phyloP scores from a whole-genome alignment of 2,888 invertebrate genomes.

The Hirtodrosophila duncani region DNA sequence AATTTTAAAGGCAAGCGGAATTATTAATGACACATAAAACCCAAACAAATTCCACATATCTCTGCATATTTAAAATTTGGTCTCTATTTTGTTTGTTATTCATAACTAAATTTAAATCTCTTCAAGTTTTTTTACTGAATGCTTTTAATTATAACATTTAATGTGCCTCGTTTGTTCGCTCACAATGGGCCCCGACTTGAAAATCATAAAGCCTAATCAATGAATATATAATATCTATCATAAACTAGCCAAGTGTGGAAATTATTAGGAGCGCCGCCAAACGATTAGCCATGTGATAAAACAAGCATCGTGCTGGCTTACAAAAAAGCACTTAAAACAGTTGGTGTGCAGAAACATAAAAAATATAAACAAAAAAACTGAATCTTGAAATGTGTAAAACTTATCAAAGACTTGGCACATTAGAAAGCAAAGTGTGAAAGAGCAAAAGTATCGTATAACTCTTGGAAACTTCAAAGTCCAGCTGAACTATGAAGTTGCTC shows the following conservation, averaged over 20 bases:
- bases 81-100: too few relatives aligned
- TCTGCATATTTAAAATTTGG: too few relatives aligned
- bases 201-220: constrained; percentile 55
- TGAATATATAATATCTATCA: constrained; percentile 61
- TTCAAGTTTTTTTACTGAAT: not conserved
- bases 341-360: constrained; percentile 48
- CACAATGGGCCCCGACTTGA: not conserved
- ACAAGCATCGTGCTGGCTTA: constrained; percentile 36
- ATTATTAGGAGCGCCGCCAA: constrained; percentile 45
- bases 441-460: constrained; percentile 67
- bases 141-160: constrained; percentile 38
- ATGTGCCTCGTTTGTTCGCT: constrained; percentile 1
- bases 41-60: too few relatives aligned
- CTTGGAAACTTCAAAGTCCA: constrained; percentile 26
- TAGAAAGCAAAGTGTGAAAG: constrained; percentile 58
- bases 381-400: constrained; percentile 44
- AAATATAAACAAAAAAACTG: not conserved
- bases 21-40: too few relatives aligned
- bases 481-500: constrained; percentile 1
- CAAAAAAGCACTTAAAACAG: constrained; percentile 44
- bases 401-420: constrained; percentile 19
- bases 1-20: too few relatives aligned
- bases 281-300: constrained; percentile 36
- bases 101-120: not conserved
- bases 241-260: constrained; percentile 64